Evolutionary conservation across 2,113 vertebrate species (phyloP), one percentile per base, ranked within the genome.

Genomic region (Ophiodon elongatus): DNA sequence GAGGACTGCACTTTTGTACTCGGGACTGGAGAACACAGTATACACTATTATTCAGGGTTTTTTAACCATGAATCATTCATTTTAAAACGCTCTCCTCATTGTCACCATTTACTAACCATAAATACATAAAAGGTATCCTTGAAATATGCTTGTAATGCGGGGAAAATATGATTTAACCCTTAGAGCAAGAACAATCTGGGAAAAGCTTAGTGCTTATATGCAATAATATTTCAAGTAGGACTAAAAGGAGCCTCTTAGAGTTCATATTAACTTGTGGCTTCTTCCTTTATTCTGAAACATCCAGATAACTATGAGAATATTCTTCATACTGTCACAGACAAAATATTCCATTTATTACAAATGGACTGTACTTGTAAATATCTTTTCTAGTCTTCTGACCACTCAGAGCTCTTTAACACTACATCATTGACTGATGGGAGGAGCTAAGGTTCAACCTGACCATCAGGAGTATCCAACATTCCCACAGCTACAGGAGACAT

Each of bases 151-250:
- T 17, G 52, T 50, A 69, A 62, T 63, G 56, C 17, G 19, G 50
- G 82, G 57, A 65, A 80, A 79, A 56, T 59, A 35, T 65, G 64
- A 79, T 75, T 78, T 75, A 52, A 77, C n/a, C 25, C 8, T 47
- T 8, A 9, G 62, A 37, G 59, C 21, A 35, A 2, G 59, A 45
- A 39, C 19, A 71, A 65, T 65, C 4, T 2, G 2, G 15, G 63
- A 8, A 57, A 66, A n/a, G 39, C 11, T 60, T 3, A 45, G 29
- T 54, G 57, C 64, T 63, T 41, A 54, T 72, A 23, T 77, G 57
- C 25, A 72, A 25, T n/a, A 64, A 45, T 35, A 17, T 15, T 31
- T 52, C 3, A 2, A 52, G 57, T 6, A 64, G 10, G 45, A 54
- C 10, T 41, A 21, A 57, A 56, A 57, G 56, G 73, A 9, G 21